A percentile compares a stretch with the other conserved stretches of the same genome.
These are phyloP conservation scores for Pituophis catenifer DNA, from an alignment of 2,113 vertebrate species.

Conservation along the genomic window DNA sequence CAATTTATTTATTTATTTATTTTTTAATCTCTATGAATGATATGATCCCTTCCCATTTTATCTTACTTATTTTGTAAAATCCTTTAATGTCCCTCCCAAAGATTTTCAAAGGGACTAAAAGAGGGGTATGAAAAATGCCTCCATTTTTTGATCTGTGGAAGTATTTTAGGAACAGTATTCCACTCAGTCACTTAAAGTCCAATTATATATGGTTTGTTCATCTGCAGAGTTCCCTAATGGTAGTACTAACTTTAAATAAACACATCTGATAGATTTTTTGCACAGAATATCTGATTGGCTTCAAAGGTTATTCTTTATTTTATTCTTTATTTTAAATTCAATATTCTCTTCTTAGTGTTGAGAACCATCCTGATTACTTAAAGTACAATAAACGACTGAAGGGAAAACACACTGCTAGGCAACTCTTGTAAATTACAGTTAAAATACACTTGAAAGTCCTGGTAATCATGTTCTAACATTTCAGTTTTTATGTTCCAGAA, in stretches of 20 bases:
- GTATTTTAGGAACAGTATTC: not conserved
- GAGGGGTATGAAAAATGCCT: not conserved
- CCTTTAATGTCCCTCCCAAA: not conserved
- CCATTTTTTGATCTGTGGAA: not conserved
- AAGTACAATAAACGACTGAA: not conserved
- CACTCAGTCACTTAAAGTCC: not conserved
- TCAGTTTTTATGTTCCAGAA: constrained; percentile 32
- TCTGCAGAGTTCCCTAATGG: not conserved
- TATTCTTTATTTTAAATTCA: constrained; percentile 9
- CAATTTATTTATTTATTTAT: not conserved
- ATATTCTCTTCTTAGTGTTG: not conserved
- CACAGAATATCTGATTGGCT: not conserved
- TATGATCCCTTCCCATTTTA: not conserved
- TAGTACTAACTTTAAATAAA: not conserved
- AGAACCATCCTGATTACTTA: not conserved
- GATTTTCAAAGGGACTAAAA: not conserved
- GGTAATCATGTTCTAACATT: constrained; percentile 29
- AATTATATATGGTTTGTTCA: constrained; percentile 25
- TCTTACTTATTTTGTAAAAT: not conserved
- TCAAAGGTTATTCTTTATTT: constrained; percentile 5
- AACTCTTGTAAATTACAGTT: constrained; percentile 33
- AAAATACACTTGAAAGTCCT: constrained; percentile 24
- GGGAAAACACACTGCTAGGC: constrained; percentile 12
- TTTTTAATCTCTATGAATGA: not conserved
- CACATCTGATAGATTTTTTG: constrained; percentile 12